Evolutionary conservation across 2,113 vertebrate species (phyloP).

Genomic region (Ophiodon elongatus): DNA sequence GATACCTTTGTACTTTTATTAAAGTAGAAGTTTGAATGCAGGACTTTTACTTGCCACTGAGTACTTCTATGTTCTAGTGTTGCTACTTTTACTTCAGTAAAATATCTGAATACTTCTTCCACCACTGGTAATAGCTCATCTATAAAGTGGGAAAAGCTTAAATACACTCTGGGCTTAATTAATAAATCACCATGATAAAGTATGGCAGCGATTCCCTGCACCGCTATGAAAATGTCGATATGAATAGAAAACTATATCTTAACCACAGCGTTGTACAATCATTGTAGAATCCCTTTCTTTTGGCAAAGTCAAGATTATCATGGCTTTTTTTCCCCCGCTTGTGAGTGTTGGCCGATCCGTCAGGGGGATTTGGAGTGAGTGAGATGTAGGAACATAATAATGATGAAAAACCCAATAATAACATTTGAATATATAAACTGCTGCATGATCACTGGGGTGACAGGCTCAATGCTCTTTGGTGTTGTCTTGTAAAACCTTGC

Average conservation of each 20-base stretch:
- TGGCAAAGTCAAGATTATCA: not conserved
- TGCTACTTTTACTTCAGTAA: too few species aligned
- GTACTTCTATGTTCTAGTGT: not conserved
- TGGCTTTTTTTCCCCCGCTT: not conserved
- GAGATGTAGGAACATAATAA: not conserved
- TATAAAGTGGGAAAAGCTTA: too few species aligned
- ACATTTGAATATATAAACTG: not conserved
- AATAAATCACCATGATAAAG: not conserved
- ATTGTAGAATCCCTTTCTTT: not conserved
- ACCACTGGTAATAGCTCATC: not conserved
- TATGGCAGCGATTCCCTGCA: not conserved
- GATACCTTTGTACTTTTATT: not conserved
- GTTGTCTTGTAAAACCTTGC: not conserved
- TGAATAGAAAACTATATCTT: not conserved
- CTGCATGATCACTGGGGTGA: not conserved
- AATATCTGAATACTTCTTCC: too few species aligned
- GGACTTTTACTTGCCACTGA: not conserved
- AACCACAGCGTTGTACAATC: not conserved
- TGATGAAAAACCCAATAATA: not conserved
- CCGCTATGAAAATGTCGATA: not conserved
- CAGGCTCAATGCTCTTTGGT: not conserved
- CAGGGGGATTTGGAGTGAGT: not conserved
- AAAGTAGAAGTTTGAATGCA: not conserved
- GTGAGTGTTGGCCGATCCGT: not conserved
- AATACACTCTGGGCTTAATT: not conserved